Evolutionary conservation across 2,888 invertebrate species (phyloP).

Genomic region (Tanaodytes sp.): DNA sequence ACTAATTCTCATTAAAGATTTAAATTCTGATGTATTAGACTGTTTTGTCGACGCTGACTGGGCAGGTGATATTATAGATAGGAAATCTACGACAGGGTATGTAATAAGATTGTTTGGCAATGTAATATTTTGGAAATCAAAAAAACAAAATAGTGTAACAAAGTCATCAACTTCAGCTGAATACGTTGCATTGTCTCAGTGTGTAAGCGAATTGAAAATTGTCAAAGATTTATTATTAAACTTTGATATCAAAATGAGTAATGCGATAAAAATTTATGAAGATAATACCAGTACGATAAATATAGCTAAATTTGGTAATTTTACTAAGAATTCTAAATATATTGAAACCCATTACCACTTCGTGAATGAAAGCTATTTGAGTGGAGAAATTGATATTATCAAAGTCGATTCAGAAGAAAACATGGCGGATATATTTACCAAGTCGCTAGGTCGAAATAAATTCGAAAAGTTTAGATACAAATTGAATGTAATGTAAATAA

Average conservation of each 20-base stretch:
- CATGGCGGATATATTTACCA: conserved; percentile 1
- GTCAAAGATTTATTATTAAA: background rate
- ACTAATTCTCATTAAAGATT: conserved; percentile 43
- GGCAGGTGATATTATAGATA: conserved; percentile 1
- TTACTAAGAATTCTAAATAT: no score
- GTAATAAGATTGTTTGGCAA: conserved; percentile 2
- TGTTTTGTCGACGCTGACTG: conserved; percentile 12
- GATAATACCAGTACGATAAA: background rate
- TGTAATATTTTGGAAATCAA: conserved; percentile 7
- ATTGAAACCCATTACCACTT: no score
- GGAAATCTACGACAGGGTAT: conserved; percentile 11
- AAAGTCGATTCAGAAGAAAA: background rate
- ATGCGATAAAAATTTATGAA: background rate
- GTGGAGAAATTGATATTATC: background rate
- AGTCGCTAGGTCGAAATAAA: background rate
- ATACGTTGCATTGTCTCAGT: conserved; percentile 2
- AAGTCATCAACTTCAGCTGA: conserved; percentile 7
- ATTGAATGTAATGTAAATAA: conserved; percentile 6
- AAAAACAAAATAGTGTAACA: conserved; percentile 13
- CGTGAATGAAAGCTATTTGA: no score
- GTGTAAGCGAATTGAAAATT: conserved; percentile 9
- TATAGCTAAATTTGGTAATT: no score
- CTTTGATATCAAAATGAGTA: background rate
- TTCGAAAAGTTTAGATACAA: background rate
- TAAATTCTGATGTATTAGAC: background rate